phyloP scores from a whole-genome alignment of 2,113 vertebrate species.

The Origma solitaria region DNA sequence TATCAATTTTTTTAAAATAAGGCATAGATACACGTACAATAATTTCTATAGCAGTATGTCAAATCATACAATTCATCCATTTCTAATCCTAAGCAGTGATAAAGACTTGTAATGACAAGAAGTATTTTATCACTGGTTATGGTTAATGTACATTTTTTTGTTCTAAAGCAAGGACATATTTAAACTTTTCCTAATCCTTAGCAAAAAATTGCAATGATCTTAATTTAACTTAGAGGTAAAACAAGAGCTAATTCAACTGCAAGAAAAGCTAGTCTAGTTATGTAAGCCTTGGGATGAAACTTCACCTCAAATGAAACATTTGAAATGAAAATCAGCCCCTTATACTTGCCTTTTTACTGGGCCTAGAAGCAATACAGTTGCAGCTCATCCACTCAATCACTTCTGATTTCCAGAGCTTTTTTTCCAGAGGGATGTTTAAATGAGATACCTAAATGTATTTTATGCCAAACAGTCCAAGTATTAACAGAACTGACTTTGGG shows the following conservation, averaged over 20 bases:
- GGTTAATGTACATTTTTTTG: not conserved
- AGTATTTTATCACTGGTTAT: not conserved
- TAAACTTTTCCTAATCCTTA: not conserved
- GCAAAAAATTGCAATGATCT: not conserved
- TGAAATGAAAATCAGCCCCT: not conserved
- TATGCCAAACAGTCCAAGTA: not conserved
- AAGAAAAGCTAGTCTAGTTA: not conserved
- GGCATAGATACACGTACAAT: not conserved
- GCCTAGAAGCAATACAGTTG: not conserved
- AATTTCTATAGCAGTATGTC: not conserved
- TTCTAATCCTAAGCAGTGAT: not conserved
- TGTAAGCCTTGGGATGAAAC: not conserved
- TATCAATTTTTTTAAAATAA: not conserved
- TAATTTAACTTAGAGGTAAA: not conserved
- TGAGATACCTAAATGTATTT: slow-evolving; percentile 37
- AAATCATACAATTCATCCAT: not conserved
- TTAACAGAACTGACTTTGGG: not conserved
- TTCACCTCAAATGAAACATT: not conserved
- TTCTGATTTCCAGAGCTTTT: slow-evolving; percentile 13
- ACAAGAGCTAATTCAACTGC: not conserved
- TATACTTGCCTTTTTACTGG: not conserved
- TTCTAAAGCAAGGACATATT: not conserved
- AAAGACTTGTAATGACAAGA: not conserved
- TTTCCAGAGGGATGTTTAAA: slow-evolving; percentile 16
- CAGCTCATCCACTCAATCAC: slow-evolving; percentile 6